Conservation (phyloP, 2,888 invertebrate genomes). For the Carterocephalus palaemon region DNA sequence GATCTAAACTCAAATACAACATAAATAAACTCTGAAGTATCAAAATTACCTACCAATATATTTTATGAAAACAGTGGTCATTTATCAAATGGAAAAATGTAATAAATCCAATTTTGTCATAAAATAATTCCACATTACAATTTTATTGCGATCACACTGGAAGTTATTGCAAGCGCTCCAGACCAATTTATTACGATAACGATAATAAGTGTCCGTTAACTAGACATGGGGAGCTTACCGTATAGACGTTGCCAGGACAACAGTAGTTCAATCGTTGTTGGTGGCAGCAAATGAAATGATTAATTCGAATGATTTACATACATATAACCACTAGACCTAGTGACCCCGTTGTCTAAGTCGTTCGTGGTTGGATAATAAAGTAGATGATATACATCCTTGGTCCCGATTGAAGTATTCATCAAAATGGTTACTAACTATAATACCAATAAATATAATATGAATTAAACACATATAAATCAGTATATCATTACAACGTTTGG, state of each 20-base stretch:
- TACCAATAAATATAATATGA: too few species aligned
- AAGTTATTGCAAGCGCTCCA: constrained; percentile 68
- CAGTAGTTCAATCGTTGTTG: constrained; percentile 30
- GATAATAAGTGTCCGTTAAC: constrained; percentile 75
- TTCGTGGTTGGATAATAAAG: too few species aligned
- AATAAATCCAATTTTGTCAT: constrained; percentile 34
- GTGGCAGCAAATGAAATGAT: background rate
- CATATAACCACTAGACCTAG: too few species aligned
- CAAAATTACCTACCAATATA: background rate
- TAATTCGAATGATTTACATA: constrained; percentile 2
- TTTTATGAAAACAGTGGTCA: constrained; percentile 9
- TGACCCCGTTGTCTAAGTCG: too few species aligned
- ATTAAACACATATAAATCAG: too few species aligned
- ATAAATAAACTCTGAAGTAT: background rate
- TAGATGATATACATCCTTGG: too few species aligned
- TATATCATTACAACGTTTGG: too few species aligned
- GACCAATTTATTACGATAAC: constrained; percentile 75
- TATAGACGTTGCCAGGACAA: constrained; percentile 55
- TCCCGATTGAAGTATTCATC: too few species aligned
- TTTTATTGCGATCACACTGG: constrained; percentile 61
- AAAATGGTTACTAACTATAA: too few species aligned
- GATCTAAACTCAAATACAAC: background rate
- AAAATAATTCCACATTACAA: constrained; percentile 38
- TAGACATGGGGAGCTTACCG: constrained; percentile 54
- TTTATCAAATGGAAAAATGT: constrained; percentile 25